Evolutionary conservation across 2,888 invertebrate genomes (phyloP), one percentile per base, ranked within the genome.

Genomic region (Linnaemya tessellans): DNA sequence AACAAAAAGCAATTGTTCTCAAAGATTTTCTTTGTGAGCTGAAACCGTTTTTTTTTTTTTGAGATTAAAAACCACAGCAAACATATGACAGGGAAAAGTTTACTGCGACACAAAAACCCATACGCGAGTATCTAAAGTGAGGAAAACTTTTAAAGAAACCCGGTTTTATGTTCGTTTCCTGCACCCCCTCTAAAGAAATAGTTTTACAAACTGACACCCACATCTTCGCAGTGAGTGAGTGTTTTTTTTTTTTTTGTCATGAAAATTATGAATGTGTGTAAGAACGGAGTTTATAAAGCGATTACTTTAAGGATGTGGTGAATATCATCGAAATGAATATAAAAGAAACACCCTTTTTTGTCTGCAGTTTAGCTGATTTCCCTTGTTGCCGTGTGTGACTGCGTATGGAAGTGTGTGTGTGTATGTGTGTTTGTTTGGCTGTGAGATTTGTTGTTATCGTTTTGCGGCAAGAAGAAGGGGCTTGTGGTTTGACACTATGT

Each of bases 401-500:
- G n/a, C n/a, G n/a, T n/a, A n/a, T n/a, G n/a, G n/a, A n/a, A n/a
- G n/a, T n/a, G n/a, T n/a, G n/a, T n/a, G n/a, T n/a, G n/a, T n/a
- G n/a, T n/a, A 30, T 25, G 56, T 71, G 25, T 74, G 18, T 15
- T 35, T 22, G 15, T 15, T 46, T 51, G 7, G 7, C 1, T 22
- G 7, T 18, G 41, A 43, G 49, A 10, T 51, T 75, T 54, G 30
- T 43, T 51, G 41, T 20, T 70, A 70, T 43, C 49, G 18, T 65
- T 80, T 58, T 75, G 65, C 71, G 80, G 80, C 77, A 75, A 30
- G 49, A 71, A 67, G 15, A 67, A 38, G 77, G 22, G 77, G 22
- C 73, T 74, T 82, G 81, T 62, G 84, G 84, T 64, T 84, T 86
- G 75, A 84, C 84, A 80, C 68, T 35, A 67, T 71, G 75, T 58